Conservation (phyloP, 2,888 invertebrate genomes). For the Tinea pellionella region DNA sequence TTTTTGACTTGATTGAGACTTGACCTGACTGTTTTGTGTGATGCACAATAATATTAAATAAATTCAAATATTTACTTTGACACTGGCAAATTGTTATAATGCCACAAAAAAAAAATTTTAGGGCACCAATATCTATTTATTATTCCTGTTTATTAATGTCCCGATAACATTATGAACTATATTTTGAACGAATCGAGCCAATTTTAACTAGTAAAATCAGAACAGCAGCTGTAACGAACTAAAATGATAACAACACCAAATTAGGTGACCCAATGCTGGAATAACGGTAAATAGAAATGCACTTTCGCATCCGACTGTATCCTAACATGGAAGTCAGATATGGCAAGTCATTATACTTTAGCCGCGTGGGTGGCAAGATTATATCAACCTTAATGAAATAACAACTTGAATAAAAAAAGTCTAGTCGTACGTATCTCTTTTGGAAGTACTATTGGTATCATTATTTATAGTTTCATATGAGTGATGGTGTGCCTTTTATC, state of each 20-base stretch:
- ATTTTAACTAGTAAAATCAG: neutral
- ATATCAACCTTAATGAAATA: constrained; percentile 64
- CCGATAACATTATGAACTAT: too few relatives aligned
- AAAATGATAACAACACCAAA: neutral
- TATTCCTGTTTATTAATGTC: too few relatives aligned
- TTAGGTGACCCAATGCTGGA: neutral
- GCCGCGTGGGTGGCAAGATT: constrained; percentile 62
- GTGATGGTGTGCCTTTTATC: constrained; percentile 1
- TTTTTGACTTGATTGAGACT: too few relatives aligned
- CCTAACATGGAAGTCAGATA: constrained; percentile 37
- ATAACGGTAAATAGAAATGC: constrained; percentile 12
- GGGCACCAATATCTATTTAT: too few relatives aligned
- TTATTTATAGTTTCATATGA: constrained; percentile 2
- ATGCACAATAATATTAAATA: too few relatives aligned
- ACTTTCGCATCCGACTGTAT: constrained; percentile 35
- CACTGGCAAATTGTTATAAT: too few relatives aligned
- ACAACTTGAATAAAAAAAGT: constrained; percentile 51
- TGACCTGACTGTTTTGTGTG: too few relatives aligned
- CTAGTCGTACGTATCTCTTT: neutral
- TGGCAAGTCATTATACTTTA: constrained; percentile 57
- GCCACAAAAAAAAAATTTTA: too few relatives aligned
- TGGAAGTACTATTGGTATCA: neutral
- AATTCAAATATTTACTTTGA: too few relatives aligned
- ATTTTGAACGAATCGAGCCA: too few relatives aligned
- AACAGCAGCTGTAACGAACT: constrained; percentile 8